These are phyloP conservation scores for Nycticebus coucang DNA, from an alignment of 2,113 vertebrate species.

Conservation along the genomic window DNA sequence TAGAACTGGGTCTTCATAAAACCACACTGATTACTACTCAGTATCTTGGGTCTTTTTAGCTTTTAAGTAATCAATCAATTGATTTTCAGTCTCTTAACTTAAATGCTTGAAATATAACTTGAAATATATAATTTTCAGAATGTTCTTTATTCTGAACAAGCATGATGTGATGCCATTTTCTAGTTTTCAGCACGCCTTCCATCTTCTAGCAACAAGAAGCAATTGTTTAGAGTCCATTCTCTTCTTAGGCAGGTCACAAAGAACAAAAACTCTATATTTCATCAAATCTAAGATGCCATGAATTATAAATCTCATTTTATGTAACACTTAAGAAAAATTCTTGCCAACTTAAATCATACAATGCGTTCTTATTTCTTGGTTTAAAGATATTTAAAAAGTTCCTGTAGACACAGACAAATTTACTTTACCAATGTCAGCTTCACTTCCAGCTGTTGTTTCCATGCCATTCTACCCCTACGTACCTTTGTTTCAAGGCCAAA, in stretches of 20 bases:
- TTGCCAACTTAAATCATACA: not conserved
- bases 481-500: slow-evolving; percentile 11
- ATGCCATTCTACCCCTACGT: not conserved
- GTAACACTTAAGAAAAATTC: not conserved
- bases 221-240: not conserved
- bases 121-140: slow-evolving; percentile 24
- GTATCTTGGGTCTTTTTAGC: slow-evolving; percentile 29
- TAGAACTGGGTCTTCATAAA: slow-evolving; percentile 59
- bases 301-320: slow-evolving; percentile 19
- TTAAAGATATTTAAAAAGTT: not conserved
- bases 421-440: not conserved
- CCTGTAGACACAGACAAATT: not conserved
- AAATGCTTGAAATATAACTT: slow-evolving; percentile 42
- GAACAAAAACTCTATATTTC: not conserved
- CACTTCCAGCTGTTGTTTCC: not conserved
- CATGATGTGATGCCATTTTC: not conserved
- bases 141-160: not conserved
- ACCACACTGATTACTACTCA: slow-evolving; percentile 24
- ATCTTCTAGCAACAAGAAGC: not conserved
- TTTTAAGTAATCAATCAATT: slow-evolving; percentile 66
- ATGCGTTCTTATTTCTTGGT: not conserved
- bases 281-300: not conserved
- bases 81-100: slow-evolving; percentile 55
- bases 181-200: not conserved
- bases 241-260: not conserved